Conservation (phyloP, 2,113 vertebrate species). For the Myrmecophaga tridactyla region DNA sequence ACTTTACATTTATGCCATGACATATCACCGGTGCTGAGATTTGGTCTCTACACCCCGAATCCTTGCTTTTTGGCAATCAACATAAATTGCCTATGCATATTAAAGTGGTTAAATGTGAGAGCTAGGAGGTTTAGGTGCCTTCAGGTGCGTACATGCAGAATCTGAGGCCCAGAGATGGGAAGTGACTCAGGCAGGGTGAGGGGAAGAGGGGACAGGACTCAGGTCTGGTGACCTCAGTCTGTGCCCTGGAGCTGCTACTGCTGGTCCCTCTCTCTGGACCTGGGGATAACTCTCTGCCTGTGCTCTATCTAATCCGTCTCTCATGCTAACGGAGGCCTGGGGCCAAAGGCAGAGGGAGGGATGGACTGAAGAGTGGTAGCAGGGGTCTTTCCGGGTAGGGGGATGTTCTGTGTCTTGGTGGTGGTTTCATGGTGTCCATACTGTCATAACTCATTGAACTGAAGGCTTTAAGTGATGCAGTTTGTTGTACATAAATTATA, state of each 20-base stretch:
- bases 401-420: neutral
- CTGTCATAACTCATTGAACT: neutral
- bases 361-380: neutral
- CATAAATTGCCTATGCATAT: neutral
- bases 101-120: accelerated
- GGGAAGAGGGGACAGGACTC: neutral
- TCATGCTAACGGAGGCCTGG: neutral
- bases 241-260: neutral
- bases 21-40: neutral
- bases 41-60: neutral
- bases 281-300: neutral
- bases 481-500: no score
- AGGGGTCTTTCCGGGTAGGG: neutral
- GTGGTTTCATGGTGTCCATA: neutral
- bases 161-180: neutral
- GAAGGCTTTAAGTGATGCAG: neutral
- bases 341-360: neutral
- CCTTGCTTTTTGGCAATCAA: neutral
- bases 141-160: accelerated
- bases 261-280: neutral
- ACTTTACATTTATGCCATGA: neutral
- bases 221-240: neutral
- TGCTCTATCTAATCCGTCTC: neutral
- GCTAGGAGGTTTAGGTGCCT: no score
- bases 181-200: neutral